Percentiles rank a stretch among this genome's conserved stretches.
Evolutionary conservation across 2,888 invertebrate species (phyloP).

Genomic region (Drosophila infuscata): DNA sequence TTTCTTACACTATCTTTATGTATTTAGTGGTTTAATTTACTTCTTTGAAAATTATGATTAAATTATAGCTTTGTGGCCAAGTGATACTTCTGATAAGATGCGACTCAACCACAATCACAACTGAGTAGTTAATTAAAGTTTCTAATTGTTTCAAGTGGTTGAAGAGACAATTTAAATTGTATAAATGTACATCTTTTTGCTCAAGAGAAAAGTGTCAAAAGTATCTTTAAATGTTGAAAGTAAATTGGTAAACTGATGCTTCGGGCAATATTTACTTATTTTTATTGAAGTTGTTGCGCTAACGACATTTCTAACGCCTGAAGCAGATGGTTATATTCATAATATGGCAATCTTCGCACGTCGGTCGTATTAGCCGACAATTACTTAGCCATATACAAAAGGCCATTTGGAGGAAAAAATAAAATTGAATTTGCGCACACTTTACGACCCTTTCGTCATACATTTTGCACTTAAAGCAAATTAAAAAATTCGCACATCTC

Average conservation of each 20-base stretch:
- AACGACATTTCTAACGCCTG: not conserved
- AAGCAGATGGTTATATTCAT: slow-evolving; percentile 1
- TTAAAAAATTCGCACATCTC: slow-evolving; percentile 67
- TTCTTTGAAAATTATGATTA: slow-evolving; percentile 12
- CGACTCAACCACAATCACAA: not conserved
- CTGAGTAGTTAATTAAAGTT: not conserved
- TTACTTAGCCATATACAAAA: slow-evolving; percentile 55
- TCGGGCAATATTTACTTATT: not conserved
- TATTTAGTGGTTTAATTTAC: not conserved
- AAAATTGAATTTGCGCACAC: slow-evolving; percentile 71
- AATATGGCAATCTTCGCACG: slow-evolving; percentile 31
- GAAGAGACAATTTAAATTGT: not conserved
- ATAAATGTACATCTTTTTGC: not conserved
- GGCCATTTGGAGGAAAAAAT: slow-evolving; percentile 50
- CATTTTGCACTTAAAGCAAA: slow-evolving; percentile 69
- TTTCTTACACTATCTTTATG: not conserved
- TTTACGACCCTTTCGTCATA: slow-evolving; percentile 59
- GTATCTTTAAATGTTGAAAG: not conserved
- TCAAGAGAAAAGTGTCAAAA: not conserved
- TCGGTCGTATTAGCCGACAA: slow-evolving; percentile 44
- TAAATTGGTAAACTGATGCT: not conserved
- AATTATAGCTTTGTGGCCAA: slow-evolving; percentile 13
- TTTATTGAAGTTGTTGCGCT: not conserved
- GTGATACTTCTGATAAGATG: not conserved
- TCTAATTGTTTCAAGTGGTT: slow-evolving; percentile 3